phyloP scores from a whole-genome alignment of 1,140 invertebrate species.

The Scaptomyza pallida region DNA sequence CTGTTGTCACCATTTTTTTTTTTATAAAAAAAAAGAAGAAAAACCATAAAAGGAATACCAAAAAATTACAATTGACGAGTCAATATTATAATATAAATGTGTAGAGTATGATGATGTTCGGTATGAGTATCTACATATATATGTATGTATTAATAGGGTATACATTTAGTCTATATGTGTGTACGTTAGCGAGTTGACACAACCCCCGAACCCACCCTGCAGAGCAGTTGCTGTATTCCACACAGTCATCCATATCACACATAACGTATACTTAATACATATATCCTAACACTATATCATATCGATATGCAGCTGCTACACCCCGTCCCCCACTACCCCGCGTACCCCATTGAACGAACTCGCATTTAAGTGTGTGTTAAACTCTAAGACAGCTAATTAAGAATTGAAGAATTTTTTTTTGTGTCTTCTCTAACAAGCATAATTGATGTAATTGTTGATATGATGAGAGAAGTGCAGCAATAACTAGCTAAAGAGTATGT shows the following conservation, averaged over 20 bases:
- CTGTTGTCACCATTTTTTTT: conserved; percentile 1
- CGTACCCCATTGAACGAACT: conserved; percentile 30
- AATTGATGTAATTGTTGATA: conserved; percentile 11
- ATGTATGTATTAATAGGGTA: conserved; percentile 36
- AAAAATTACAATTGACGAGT: conserved; percentile 10
- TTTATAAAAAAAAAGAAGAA: neutral
- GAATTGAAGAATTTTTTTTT: conserved; percentile 55
- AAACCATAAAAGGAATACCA: neutral
- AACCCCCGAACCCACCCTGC: neutral
- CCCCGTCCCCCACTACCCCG: neutral
- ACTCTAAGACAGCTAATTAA: conserved; percentile 66
- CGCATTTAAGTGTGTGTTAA: conserved; percentile 65
- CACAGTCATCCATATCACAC: conserved; percentile 25
- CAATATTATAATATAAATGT: conserved; percentile 20
- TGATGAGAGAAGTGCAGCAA: conserved; percentile 3
- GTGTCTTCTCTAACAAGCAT: conserved; percentile 11
- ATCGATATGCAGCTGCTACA: conserved; percentile 14
- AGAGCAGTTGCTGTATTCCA: neutral
- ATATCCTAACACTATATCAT: conserved; percentile 22
- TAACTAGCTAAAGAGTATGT: neutral
- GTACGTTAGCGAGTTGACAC: conserved; percentile 20
- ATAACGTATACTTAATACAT: neutral
- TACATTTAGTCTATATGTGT: conserved; percentile 28
- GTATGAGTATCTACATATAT: conserved; percentile 1
- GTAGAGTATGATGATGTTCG: neutral